A percentile compares a stretch with the other conserved stretches of the same genome.
phyloP scores from a whole-genome alignment of 2,797 vertebrate genomes.

The Sebastes taczanowskii region DNA sequence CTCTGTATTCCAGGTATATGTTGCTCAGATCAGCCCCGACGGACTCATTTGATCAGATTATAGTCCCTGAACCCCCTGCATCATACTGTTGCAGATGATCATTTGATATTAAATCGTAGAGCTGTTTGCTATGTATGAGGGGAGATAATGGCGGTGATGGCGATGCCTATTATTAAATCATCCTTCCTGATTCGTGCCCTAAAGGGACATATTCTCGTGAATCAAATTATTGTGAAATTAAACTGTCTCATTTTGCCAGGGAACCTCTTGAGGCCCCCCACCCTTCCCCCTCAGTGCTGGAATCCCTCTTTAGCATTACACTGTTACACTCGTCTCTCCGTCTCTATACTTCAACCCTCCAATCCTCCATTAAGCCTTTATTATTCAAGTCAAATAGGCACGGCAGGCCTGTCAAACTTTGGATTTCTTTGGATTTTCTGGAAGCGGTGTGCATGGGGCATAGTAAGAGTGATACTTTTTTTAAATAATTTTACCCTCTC shows the following conservation, averaged over 20 bases:
- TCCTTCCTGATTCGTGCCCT: slow-evolving; percentile 9
- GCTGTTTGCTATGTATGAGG: not conserved
- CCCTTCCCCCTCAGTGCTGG: not conserved
- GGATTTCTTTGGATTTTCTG: not conserved
- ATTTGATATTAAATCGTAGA: slow-evolving; percentile 4
- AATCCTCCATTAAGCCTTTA: slow-evolving; percentile 5
- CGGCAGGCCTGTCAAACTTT: not conserved
- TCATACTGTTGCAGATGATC: not conserved
- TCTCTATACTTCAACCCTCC: not conserved
- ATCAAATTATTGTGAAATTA: slow-evolving; percentile 40
- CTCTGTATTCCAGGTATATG: not conserved
- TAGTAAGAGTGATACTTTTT: not conserved
- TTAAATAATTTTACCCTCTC: too few relatives aligned
- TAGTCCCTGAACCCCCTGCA: not conserved
- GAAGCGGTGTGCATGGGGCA: not conserved
- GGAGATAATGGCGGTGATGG: not conserved
- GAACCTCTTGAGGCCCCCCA: not conserved
- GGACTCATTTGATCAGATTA: slow-evolving; percentile 14
- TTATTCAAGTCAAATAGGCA: slow-evolving; percentile 2
- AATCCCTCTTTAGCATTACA: slow-evolving; percentile 13
- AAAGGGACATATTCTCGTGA: slow-evolving; percentile 2
- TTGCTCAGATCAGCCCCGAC: not conserved
- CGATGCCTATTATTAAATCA: slow-evolving; percentile 22
- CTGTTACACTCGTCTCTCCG: not conserved
- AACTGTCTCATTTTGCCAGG: not conserved